Base-by-base conservation (phyloP, 2,113 vertebrate species). In the Pampusana beccarii region DNA sequence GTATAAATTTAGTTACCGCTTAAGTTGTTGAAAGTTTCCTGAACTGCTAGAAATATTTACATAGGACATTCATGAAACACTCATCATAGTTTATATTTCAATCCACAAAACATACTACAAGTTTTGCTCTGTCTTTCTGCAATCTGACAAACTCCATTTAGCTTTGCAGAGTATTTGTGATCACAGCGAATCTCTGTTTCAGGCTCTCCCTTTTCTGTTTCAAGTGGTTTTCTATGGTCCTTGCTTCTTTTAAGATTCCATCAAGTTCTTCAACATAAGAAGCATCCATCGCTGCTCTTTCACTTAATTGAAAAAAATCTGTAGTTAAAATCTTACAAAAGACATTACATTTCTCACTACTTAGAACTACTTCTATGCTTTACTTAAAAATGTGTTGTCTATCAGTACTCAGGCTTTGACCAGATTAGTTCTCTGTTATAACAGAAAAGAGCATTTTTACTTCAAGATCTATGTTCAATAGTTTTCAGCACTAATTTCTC, bases 171-270 rank as follows among this genome's bases (percentile, higher is more conserved):
- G 87, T 90, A 21, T 93, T 97, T 94, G 97, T 86, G 9, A 98
- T 96, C 69, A 90, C 72, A 72, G 95, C 71, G 26, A 98, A 93
- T 34, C 92, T 97, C 89, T 98, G 93, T 67, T 94, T 98, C 87
- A 98, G 87, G n/a, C 85, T 90, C 72, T 98, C 98, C 77, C 86
- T 98, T 86, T 98, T 98, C 88, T 98, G 96, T 64, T 97, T 89
- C 54, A 98, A 92, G 69, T 98, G 97, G 36, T 84, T 96, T 93
- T 98, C 98, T 81, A 98, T 56, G 91, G 72, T 82, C 74, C 54
- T 96, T 2, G 97, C 97, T 97, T 98, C 98, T 90, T 96, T 95
- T 79, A 98, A 87, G 95, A 98, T 98, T 87, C 53, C 97, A 73
- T 98, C 98, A 86, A 98, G 88, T 56, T 98, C 96, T 3, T 95